Base-by-base conservation (phyloP, 2,888 invertebrate species). In the Hydriomena furcata region DNA sequence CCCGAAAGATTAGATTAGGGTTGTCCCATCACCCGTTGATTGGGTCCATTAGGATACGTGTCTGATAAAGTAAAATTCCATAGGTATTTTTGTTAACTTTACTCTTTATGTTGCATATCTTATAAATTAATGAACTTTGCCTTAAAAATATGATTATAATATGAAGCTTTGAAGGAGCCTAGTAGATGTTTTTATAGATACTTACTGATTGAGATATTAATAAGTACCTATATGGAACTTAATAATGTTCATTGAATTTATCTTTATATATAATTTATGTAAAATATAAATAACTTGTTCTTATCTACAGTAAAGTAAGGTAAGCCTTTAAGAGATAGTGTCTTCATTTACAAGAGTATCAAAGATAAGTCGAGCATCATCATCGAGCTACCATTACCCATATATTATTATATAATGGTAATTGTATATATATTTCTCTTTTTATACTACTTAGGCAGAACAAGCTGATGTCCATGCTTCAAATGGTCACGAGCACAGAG, bases 1-100 rank as follows among this genome's bases (percentile, higher is more conserved):
- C 43, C 31, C 41, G 41, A 31, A 41, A 31, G 41, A 41, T 41
- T 31, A 41, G 41, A 41, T 41, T 41, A 23, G 41, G 41, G 41
- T 32, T 41, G 40, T 30, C 41, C 31, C 41, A 41, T 41, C 24
- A 32, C 10, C 13, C 40, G 31, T 41, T 41, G 41, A 41, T 41
- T 41, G 24, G 31, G 12, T 41, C 2, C 10, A 38, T 41, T 13
- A 13, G n/a, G 41, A 41, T 41, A 41, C 41, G 41, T 41, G 13
- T 11, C 21, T 30, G 21, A 30, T 23, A 38, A 24, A 37, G 28
- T 38, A 28, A 17, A 12, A 8, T 6, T 24, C 13, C 13, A n/a
- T n/a, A n/a, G n/a, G 11, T 20, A 41, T 41, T 24, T 13, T n/a
- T n/a, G n/a, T n/a, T 41, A 12, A 17, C 17, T 17, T 4, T 13